These are phyloP conservation scores for Meiosimyza platycephala DNA, from an alignment of 2,888 invertebrate species.

Conservation along the genomic window DNA sequence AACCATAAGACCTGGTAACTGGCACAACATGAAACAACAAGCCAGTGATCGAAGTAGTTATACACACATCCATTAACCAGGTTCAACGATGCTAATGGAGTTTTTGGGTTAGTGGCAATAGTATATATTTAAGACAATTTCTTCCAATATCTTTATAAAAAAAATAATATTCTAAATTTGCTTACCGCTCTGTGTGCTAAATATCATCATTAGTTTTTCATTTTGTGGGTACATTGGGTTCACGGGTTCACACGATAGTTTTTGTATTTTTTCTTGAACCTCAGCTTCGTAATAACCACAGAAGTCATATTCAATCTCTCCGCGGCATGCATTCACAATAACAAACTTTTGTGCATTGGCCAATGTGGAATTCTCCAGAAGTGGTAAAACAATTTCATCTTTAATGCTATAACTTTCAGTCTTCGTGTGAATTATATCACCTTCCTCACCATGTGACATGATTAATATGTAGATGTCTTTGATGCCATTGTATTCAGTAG, in stretches of 20 bases:
- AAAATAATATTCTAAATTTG: no score
- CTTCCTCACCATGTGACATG: slow-evolving; percentile 28
- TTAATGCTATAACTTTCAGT: slow-evolving; percentile 21
- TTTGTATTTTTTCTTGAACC: no score
- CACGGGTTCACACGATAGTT: neutral
- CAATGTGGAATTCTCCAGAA: slow-evolving; percentile 18
- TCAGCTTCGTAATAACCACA: slow-evolving; percentile 3
- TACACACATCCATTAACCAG: no score
- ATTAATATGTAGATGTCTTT: neutral
- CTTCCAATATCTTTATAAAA: no score
- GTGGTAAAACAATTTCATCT: slow-evolving; percentile 4
- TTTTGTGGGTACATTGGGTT: neutral
- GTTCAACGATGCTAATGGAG: neutral
- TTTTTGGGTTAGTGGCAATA: no score
- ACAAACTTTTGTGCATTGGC: slow-evolving; percentile 12
- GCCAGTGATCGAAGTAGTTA: no score
- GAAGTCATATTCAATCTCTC: neutral
- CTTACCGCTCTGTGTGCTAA: slow-evolving; percentile 19
- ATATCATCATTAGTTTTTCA: slow-evolving; percentile 14
- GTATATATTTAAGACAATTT: no score
- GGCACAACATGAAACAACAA: no score
- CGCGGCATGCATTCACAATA: slow-evolving; percentile 28
- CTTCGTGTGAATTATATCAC: slow-evolving; percentile 23
- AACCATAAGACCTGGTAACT: no score
- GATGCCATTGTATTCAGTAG: neutral